Conservation (phyloP, 2,113 vertebrate species). For the Propithecus coquereli region DNA sequence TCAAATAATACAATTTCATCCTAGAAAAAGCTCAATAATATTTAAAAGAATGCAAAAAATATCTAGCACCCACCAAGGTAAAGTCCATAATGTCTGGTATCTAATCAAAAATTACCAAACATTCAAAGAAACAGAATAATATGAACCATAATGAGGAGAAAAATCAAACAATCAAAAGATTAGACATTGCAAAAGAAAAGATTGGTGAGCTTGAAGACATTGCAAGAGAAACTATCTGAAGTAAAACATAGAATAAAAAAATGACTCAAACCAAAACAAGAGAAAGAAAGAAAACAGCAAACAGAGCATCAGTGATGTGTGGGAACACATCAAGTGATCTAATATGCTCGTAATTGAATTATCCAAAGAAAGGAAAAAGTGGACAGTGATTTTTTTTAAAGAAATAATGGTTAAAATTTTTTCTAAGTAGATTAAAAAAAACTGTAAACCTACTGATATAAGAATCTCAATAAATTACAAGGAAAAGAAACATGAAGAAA, state of each 20-base stretch:
- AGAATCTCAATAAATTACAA: neutral
- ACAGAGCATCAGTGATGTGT: neutral
- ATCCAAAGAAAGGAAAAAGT: neutral
- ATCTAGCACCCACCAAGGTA: neutral
- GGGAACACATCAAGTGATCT: neutral
- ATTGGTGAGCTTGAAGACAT: neutral
- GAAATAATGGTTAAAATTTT: neutral
- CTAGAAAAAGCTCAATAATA: neutral
- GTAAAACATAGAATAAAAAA: neutral
- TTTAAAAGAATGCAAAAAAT: neutral
- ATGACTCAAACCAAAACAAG: neutral
- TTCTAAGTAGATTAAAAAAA: neutral
- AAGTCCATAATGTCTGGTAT: neutral
- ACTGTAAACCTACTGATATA: neutral
- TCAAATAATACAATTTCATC: neutral
- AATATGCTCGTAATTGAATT: neutral
- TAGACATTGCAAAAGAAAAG: neutral
- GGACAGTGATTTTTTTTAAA: neutral
- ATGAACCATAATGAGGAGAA: neutral
- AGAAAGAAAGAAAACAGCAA: neutral
- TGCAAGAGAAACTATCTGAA: neutral
- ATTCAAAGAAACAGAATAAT: neutral
- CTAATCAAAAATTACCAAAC: neutral
- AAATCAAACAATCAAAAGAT: neutral
- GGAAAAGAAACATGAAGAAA: neutral